Base-by-base conservation (phyloP, 2,888 invertebrate genomes). In the Onthophagus sagittarius region DNA sequence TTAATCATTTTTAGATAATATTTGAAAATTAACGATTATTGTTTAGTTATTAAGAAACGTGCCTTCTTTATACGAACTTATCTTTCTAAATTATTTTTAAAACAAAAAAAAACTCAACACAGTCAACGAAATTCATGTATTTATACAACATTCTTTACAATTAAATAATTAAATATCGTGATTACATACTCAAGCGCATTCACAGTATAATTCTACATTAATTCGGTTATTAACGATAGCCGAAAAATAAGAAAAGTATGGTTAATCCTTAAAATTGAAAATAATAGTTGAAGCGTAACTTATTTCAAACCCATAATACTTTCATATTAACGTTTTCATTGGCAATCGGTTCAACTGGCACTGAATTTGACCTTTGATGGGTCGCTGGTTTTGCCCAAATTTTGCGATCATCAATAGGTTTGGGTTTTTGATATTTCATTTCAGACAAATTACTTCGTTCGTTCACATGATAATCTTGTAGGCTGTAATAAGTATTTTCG, bases 321-420 rank as follows among this genome's bases (percentile, higher is more conserved):
- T 76, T 77, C 75, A 75, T 75, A 7, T 75, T 75, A 14, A 77
- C 69, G 63, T 76, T 77, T 69, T 77, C 75, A 32, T 69, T 71
- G 7, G 77, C 62, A 62, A 70, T 63, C 53, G 80, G 81, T 15
- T 80, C 78, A 64, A 79, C 82, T 1, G 85, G 83, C 14, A 81
- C 80, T 7, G 84, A 84, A 79, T 80, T 82, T 83, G 84, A 85
- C 72, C 84, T 77, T 76, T 82, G 82, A 75, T 85, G 84, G 23
- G 70, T 73, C n/a, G 76, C 73, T 0, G 82, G 81, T 75, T 79
- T 83, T 71, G 83, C 78, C 84, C 84, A 84, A 32, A 84, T 77
- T 75, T 82, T 83, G 0, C 81, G 78, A 70, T 83, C 81, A 31
- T 81, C 80, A 14, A 74, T 62, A 71, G 71, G 9, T 67, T 77